These are phyloP conservation scores for Pollachius pollachius DNA, from an alignment of 2,113 vertebrate genomes.

Conservation along the genomic window DNA sequence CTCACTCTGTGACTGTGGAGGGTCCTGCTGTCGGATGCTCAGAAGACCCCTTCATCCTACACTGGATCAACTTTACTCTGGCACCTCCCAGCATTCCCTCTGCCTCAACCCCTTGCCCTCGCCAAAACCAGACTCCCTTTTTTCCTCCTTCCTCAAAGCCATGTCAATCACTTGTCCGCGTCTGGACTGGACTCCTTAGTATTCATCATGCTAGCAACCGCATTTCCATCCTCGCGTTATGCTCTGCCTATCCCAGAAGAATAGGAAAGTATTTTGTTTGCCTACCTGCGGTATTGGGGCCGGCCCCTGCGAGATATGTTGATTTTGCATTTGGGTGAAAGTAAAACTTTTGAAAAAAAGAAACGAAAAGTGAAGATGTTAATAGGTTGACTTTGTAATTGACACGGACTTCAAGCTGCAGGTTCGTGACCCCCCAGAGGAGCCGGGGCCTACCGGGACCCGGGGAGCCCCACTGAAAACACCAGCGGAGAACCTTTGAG, in stretches of 20 bases:
- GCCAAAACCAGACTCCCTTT: conserved; percentile 34
- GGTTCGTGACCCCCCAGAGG: conserved; percentile 46
- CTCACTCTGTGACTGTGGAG: conserved; percentile 30
- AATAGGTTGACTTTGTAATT: conserved; percentile 70
- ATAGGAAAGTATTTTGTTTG: conserved; percentile 30
- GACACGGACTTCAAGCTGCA: conserved; percentile 50
- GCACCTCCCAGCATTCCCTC: conserved; percentile 42
- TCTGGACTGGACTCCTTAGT: conserved; percentile 24
- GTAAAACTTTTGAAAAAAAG: conserved; percentile 32
- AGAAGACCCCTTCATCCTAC: conserved; percentile 37
- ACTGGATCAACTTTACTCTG: conserved; percentile 67
- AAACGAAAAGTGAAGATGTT: conserved; percentile 59
- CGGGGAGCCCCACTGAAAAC: conserved; percentile 35
- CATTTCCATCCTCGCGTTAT: conserved; percentile 24
- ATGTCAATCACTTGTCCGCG: conserved; percentile 56
- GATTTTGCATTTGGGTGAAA: conserved; percentile 40
- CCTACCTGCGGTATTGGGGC: conserved; percentile 40
- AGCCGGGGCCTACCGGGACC: conserved; percentile 22
- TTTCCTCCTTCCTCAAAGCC: conserved; percentile 45
- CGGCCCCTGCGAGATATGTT: conserved; percentile 37
- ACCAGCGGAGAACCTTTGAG: conserved; percentile 37
- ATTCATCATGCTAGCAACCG: conserved; percentile 45
- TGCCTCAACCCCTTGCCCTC: conserved; percentile 42
- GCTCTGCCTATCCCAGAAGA: conserved; percentile 28
- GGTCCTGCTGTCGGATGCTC: conserved; percentile 19